Percentiles rank a stretch among this genome's conserved stretches.
phyloP scores from a whole-genome alignment of 2,888 invertebrate species.

The Oscheius sp. region DNA sequence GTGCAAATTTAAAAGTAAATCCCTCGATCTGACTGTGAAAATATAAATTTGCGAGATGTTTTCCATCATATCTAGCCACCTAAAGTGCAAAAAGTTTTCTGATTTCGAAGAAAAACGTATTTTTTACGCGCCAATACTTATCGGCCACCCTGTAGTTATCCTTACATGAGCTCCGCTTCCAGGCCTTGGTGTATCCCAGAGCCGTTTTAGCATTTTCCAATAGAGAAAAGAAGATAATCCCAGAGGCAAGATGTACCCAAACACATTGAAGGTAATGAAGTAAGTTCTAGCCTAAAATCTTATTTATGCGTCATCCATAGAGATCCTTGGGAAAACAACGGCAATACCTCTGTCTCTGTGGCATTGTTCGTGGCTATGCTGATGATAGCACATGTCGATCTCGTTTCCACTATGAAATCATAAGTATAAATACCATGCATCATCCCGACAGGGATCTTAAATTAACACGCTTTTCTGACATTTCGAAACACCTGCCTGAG shows the following conservation, averaged over 20 bases:
- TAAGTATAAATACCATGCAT: conserved; percentile 64
- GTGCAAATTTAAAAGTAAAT: too few species aligned
- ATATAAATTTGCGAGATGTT: too few species aligned
- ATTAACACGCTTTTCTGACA: neutral
- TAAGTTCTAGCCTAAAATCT: conserved; percentile 62
- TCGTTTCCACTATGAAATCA: conserved; percentile 65
- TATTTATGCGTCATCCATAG: neutral
- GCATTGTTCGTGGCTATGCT: conserved; percentile 57
- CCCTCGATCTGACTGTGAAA: too few species aligned
- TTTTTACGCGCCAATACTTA: too few species aligned
- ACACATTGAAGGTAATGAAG: conserved; percentile 86
- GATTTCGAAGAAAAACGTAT: too few species aligned
- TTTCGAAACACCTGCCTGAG: conserved; percentile 50
- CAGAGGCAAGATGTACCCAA: conserved; percentile 89
- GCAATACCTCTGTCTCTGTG: conserved; percentile 30
- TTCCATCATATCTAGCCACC: too few species aligned
- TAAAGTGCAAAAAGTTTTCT: too few species aligned
- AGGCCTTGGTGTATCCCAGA: conserved; percentile 79
- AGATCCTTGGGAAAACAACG: neutral
- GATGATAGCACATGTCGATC: conserved; percentile 68
- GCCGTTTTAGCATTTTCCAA: conserved; percentile 86
- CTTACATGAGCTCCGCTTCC: conserved; percentile 40
- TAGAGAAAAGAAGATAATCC: conserved; percentile 88
- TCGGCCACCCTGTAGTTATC: too few species aligned
- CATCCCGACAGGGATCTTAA: conserved; percentile 56